Conservation (phyloP, 2,888 invertebrate genomes). For the Diaprepes abbreviatus region DNA sequence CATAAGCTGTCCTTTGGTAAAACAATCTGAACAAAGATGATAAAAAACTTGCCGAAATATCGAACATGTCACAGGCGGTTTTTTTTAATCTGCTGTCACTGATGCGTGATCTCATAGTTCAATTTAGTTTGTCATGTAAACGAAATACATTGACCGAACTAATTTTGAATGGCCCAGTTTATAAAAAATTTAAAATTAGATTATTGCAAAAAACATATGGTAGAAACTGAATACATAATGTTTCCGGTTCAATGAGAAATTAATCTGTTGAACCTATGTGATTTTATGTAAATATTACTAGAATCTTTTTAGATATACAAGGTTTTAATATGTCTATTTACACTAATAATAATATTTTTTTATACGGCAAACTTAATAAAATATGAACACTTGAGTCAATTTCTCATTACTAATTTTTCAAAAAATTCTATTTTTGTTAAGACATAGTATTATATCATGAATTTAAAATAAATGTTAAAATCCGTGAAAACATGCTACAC, state of each 20-base stretch:
- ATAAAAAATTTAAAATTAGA: conserved; percentile 12
- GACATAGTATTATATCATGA: too few species aligned
- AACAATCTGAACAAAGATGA: neutral
- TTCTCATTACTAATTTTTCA: too few species aligned
- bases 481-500: too few species aligned
- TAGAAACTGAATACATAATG: conserved; percentile 4
- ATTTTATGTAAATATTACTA: too few species aligned
- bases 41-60: conserved; percentile 8
- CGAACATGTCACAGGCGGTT: conserved; percentile 13
- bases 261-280: too few species aligned
- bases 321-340: too few species aligned
- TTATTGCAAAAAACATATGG: conserved; percentile 29
- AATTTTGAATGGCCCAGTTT: conserved; percentile 19
- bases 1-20: neutral
- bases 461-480: too few species aligned
- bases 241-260: conserved; percentile 1
- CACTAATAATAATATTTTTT: too few species aligned
- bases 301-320: too few species aligned
- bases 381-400: too few species aligned
- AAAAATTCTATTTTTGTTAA: too few species aligned
- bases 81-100: conserved; percentile 11
- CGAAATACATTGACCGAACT: conserved; percentile 17
- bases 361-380: too few species aligned
- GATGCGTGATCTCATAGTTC: conserved; percentile 20
- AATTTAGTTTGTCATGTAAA: conserved; percentile 15